These are phyloP conservation scores for Dipodomys spectabilis DNA, from an alignment of 2,113 vertebrate species.

Conservation along the genomic window DNA sequence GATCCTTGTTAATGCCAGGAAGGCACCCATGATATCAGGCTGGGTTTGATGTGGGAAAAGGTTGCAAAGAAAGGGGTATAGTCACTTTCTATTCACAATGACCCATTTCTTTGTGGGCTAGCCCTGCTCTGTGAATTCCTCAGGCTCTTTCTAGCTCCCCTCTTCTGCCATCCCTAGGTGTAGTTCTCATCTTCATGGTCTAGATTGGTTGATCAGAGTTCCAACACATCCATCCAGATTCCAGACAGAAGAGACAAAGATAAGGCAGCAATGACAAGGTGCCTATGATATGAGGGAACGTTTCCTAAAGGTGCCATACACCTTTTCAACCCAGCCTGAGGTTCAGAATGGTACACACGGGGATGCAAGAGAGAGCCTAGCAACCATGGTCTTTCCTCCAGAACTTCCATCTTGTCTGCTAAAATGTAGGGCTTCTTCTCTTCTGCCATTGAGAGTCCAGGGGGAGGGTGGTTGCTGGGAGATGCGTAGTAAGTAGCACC, in stretches of 20 bases:
- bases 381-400: background rate
- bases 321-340: background rate
- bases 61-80: background rate
- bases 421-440: background rate
- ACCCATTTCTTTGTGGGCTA: background rate
- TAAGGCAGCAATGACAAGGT: background rate
- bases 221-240: background rate
- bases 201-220: background rate
- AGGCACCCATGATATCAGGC: too few species aligned
- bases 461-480: background rate
- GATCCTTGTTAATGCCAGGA: too few species aligned
- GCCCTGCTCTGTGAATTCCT: background rate
- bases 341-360: background rate
- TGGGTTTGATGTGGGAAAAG: too few species aligned
- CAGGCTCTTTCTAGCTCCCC: background rate
- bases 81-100: background rate
- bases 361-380: background rate
- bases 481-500: background rate
- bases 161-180: background rate
- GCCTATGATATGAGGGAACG: background rate
- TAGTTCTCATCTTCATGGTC: background rate
- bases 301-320: background rate
- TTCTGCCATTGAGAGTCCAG: background rate
- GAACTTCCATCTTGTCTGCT: background rate
- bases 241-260: background rate